Conservation (phyloP, 2,888 invertebrate species). For the Euzophera pinguis region DNA sequence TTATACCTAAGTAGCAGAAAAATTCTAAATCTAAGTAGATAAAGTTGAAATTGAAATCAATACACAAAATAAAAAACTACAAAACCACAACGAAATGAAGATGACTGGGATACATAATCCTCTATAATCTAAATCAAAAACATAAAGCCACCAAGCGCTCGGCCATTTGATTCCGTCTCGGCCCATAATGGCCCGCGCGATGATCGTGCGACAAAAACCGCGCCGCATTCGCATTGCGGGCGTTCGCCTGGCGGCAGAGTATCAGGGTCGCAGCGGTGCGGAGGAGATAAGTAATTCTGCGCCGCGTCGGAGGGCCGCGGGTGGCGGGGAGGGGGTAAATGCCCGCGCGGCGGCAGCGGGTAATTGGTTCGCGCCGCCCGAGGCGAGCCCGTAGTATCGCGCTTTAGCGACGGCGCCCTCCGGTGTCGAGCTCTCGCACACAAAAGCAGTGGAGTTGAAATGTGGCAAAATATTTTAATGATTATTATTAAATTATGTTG, state of each 20-base stretch:
- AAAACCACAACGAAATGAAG: too few relatives aligned
- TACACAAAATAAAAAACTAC: too few relatives aligned
- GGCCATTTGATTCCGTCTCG: neutral
- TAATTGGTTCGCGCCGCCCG: conserved; percentile 80
- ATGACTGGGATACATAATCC: too few relatives aligned
- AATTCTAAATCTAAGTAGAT: too few relatives aligned
- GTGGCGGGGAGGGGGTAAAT: conserved; percentile 60
- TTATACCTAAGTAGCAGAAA: too few relatives aligned
- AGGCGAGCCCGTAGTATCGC: conserved; percentile 79
- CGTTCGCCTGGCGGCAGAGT: conserved; percentile 70
- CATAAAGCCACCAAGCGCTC: neutral
- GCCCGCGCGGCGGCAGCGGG: conserved; percentile 73
- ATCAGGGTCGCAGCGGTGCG: conserved; percentile 58
- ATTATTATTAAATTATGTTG: too few relatives aligned
- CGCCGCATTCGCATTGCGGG: conserved; percentile 65
- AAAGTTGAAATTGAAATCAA: too few relatives aligned
- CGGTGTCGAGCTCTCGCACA: conserved; percentile 68
- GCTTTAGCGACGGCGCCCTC: conserved; percentile 80
- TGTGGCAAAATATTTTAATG: conserved; percentile 22
- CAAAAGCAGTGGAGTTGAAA: conserved; percentile 40
- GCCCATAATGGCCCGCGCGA: conserved; percentile 15
- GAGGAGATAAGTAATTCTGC: conserved; percentile 66
- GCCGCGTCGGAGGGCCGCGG: conserved; percentile 39
- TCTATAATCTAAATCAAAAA: too few relatives aligned
- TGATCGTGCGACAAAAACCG: conserved; percentile 19